Conservation (phyloP, 2,797 vertebrate species). For the Anolis apletophallus region DNA sequence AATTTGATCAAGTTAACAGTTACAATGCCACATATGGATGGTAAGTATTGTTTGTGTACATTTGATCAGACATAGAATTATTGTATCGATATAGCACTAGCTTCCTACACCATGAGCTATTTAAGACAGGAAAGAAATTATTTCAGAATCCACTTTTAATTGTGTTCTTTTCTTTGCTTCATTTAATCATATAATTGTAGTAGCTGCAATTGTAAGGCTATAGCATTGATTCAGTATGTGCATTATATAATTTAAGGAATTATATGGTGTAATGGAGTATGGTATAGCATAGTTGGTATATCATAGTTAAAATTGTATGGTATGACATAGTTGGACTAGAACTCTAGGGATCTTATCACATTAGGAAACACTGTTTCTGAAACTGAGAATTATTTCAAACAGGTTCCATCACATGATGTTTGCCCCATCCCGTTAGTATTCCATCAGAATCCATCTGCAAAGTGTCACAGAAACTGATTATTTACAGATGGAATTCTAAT, state of each 20-base stretch:
- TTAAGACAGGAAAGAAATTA: not conserved
- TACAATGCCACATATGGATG: constrained; percentile 89
- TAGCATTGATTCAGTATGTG: not conserved
- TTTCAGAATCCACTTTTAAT: not conserved
- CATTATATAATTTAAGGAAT: no score
- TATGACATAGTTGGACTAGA: no score
- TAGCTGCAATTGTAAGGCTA: not conserved
- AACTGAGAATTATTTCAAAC: no score
- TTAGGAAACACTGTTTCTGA: no score
- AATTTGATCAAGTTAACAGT: constrained; percentile 86
- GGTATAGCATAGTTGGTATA: no score
- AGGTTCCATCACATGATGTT: no score
- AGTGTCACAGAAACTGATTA: no score
- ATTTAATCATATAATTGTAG: not conserved
- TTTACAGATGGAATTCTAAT: no score
- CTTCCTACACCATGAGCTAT: not conserved
- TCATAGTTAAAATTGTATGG: no score
- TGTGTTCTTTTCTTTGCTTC: not conserved
- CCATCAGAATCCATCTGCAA: no score
- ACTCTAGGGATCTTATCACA: not conserved
- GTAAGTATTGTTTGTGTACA: constrained; percentile 63
- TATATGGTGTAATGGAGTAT: no score
- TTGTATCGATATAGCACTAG: not conserved
- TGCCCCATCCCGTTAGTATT: no score
- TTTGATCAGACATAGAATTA: not conserved